Percentiles rank a stretch among this genome's conserved stretches.
phyloP scores from a whole-genome alignment of 2,888 invertebrate genomes.

The Pristionchus arcanus region DNA sequence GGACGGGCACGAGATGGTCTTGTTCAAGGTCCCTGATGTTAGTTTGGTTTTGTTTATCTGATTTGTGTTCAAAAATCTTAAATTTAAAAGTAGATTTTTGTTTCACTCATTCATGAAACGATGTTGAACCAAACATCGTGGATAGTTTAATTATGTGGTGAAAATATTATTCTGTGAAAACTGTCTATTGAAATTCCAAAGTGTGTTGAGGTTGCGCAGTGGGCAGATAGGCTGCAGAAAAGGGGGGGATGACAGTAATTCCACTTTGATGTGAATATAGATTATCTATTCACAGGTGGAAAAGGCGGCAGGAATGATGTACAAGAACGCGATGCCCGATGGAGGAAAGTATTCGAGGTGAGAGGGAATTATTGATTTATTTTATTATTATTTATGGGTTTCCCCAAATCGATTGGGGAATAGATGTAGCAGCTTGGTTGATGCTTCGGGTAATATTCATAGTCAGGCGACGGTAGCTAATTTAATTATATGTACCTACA shows the following conservation, averaged over 20 bases:
- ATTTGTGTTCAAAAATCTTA: neutral
- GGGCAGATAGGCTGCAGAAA: neutral
- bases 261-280: no score
- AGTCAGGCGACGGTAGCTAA: no score
- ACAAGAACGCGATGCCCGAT: conserved; percentile 73
- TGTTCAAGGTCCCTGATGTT: conserved; percentile 64
- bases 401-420: neutral
- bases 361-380: neutral
- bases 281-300: conserved; percentile 3
- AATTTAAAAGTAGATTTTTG: neutral
- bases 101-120: no score
- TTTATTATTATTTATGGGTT: neutral
- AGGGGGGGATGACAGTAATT: neutral
- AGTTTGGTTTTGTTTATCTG: neutral
- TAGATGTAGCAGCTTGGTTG: neutral
- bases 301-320: conserved; percentile 60
- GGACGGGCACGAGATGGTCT: conserved; percentile 70
- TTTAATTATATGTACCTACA: no score
- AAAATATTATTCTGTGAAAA: no score
- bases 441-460: neutral
- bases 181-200: neutral
- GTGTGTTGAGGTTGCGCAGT: neutral
- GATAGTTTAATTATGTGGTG: no score
- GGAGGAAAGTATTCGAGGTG: conserved; percentile 69
- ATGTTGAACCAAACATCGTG: no score